These are phyloP conservation scores for Geotrypetes seraphini DNA, from an alignment of 2,797 vertebrate genomes.

Conservation along the genomic window DNA sequence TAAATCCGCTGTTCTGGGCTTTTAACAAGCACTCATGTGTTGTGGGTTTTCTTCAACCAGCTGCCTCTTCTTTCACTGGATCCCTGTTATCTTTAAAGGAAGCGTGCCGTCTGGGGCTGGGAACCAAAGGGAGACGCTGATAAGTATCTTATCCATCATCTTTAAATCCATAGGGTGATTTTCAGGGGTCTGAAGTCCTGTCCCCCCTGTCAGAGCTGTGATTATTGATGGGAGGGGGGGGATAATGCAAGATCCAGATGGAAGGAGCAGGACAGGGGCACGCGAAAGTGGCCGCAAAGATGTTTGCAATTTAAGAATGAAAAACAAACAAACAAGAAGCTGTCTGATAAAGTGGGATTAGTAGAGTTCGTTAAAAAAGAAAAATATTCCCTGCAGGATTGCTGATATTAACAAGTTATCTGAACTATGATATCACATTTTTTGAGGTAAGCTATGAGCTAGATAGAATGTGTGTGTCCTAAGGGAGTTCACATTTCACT, in stretches of 20 bases:
- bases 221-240: constrained; percentile 9
- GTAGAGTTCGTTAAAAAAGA: neutral
- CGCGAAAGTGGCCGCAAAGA: neutral
- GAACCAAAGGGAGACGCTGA: constrained; percentile 4
- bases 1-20: neutral
- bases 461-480: too few species aligned
- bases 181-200: constrained; percentile 12
- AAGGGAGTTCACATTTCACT: too few species aligned
- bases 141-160: constrained; percentile 13
- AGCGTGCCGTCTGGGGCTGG: constrained; percentile 2
- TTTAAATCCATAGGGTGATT: constrained; percentile 14
- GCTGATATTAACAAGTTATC: too few species aligned
- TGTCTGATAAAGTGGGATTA: neutral
- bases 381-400: too few species aligned
- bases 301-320: neutral
- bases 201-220: constrained; percentile 7
- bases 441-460: too few species aligned
- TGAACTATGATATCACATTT: too few species aligned
- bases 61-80: constrained; percentile 9
- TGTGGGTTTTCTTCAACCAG: constrained; percentile 10
- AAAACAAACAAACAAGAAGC: neutral
- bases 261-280: neutral
- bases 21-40: constrained; percentile 1
- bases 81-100: constrained; percentile 4
- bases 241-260: constrained; percentile 6